Evolutionary conservation across 1,140 invertebrate species (phyloP), one percentile per base, ranked within the genome.

Genomic region (Pollicipes pollicipes): DNA sequence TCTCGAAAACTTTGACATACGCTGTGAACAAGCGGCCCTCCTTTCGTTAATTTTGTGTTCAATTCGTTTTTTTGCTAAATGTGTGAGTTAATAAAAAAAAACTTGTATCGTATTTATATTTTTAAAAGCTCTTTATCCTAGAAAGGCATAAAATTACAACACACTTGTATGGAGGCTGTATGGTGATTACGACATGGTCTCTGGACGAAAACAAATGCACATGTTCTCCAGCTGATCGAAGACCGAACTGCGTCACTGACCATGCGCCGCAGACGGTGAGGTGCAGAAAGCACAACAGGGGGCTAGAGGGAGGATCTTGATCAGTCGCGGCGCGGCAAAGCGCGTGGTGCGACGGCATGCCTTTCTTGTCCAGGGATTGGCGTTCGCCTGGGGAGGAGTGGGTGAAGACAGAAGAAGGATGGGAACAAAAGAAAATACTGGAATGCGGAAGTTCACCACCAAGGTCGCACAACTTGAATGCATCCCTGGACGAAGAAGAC

Each of bases 331-430:
- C 27, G 26, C 21, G 26, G 27, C 8, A 10, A 28, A 27, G n/a
- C 16, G 26, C 6, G 26, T 30, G n/a, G 28, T 69, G 28, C 37
- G 35, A 16, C 10, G 45, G 28, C n/a, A 98, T 98, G 95, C 95
- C 95, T 75, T 98, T 97, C 83, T 90, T 90, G 81, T 92, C 90
- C 32, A 91, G 91, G 82, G 90, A 92, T 82, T 93, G 90, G 90
- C 84, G 95, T 77, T 96, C 93, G 71, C 93, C 94, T 64, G 96
- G 96, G 45, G 95, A 98, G 80, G 90, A 91, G 77, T 98, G 96
- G 96, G 93, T 98, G 27, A 95, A 96, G 83, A 97, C 94, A 37
- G 87, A 91, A 75, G 91, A 95, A 80, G 93, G 95, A 71, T 97
- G 93, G 93, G 93, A 96, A 80, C 90, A 91, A 81, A 90, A 91